Base-by-base conservation (phyloP, 2,888 invertebrate species). In the Aphidoletes aphidimyza region DNA sequence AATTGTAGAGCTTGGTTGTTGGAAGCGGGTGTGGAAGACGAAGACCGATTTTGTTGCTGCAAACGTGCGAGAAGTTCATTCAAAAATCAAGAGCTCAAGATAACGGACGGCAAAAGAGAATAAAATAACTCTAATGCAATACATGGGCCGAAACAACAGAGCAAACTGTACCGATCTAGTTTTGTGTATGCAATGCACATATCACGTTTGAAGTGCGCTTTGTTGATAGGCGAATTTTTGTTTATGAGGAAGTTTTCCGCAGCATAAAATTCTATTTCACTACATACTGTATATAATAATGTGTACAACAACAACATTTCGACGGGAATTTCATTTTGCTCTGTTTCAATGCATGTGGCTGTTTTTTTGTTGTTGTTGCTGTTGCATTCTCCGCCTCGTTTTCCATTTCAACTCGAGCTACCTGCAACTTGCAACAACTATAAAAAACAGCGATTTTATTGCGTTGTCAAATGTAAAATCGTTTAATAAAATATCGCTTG, bases 401-500 rank as follows among this genome's bases (percentile, higher is more conserved):
- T 39, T 11, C 39, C 39, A 39, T 39, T 39, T 39, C 39, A 39
- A 39, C 39, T 8, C 39, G 26, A 81, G n/a, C 78, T 78, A 81
- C 81, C 81, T 81, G 81, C 37, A 69, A 81, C 36, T 81, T 81
- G 81, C 81, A 81, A 37, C 81, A 37, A 81, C 19, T 1, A n/a
- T 34, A 36, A 81, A 17, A 81, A 37, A 37, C n/a, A 22, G 81
- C 37, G 37, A 81, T 81, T 81, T 81, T 81, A 81, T 81, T 81
- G 37, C 81, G 81, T 81, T 81, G 81, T 81, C 81, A 81, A 81
- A 81, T 81, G 36, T 81, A 37, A 37, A 81, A 81, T 37, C 81
- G 81, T 81, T 81, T 81, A 81, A 81, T 37, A 81, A 81, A 81
- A 81, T 81, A 81, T 81, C 37, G 81, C n/a, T 81, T 81, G 37